These are phyloP conservation scores for Lasioglossum calceatum DNA, from an alignment of 2,888 invertebrate species.

Conservation along the genomic window DNA sequence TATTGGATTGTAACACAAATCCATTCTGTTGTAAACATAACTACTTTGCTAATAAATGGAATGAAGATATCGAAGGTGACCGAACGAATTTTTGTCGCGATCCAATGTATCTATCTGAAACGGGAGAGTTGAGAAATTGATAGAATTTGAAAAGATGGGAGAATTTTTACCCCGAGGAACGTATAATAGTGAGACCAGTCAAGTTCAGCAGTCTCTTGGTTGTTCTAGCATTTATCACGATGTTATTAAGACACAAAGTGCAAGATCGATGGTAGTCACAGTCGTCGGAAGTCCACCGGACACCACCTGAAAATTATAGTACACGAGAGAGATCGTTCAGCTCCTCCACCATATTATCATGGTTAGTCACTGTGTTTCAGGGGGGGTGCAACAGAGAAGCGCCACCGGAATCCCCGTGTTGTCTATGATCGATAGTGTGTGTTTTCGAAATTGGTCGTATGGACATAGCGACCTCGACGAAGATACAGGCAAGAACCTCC, in stretches of 20 bases:
- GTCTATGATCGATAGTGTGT: not conserved
- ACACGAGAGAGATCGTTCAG: constrained; percentile 4
- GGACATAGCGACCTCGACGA: not conserved
- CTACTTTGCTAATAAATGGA: no score
- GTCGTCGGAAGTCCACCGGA: not conserved
- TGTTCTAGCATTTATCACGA: not conserved
- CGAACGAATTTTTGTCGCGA: no score
- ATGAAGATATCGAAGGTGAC: no score
- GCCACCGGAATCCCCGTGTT: constrained; percentile 12
- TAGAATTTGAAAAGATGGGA: no score
- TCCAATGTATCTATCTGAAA: no score
- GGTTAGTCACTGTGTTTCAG: constrained; percentile 45
- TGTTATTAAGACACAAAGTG: constrained; percentile 21
- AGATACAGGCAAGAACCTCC: constrained; percentile 68
- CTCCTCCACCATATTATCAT: constrained; percentile 44
- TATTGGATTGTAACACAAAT: no score
- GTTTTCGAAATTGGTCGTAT: not conserved
- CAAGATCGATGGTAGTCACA: constrained; percentile 5
- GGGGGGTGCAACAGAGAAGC: not conserved
- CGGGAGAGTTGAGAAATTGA: no score
- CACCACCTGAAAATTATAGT: constrained; percentile 38
- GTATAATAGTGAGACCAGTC: no score
- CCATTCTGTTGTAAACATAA: no score
- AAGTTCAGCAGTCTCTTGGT: not conserved
- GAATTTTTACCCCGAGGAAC: no score